phyloP scores from a whole-genome alignment of 2,113 vertebrate species.

The Heterochromis multidens region DNA sequence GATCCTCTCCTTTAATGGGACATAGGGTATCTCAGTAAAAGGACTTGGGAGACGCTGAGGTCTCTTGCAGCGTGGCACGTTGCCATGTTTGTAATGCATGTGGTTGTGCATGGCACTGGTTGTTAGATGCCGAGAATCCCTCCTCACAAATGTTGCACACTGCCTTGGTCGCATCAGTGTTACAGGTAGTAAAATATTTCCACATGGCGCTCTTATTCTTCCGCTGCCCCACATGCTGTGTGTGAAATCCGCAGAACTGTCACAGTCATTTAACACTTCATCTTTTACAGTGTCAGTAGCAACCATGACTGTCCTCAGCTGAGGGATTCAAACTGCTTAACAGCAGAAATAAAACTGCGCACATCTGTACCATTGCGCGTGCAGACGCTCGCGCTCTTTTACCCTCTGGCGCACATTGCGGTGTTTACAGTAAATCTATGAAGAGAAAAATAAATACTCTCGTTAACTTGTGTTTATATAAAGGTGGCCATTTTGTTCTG shows the following conservation, averaged over 20 bases:
- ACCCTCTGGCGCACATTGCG: neutral
- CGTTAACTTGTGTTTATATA: accelerated
- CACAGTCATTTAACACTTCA: neutral
- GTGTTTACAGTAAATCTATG: neutral
- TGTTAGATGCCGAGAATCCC: no score
- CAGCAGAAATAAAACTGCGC: neutral
- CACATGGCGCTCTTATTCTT: neutral
- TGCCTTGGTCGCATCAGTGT: no score
- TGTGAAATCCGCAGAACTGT: neutral
- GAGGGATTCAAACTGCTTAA: neutral
- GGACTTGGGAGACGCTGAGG: no score
- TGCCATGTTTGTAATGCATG: no score
- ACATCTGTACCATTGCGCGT: neutral
- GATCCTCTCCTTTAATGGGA: no score
- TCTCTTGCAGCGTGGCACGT: no score
- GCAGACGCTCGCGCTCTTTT: neutral
- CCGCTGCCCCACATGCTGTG: neutral
- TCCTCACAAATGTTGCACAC: no score
- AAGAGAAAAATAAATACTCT: neutral
- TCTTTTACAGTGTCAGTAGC: neutral
- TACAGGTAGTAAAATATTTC: neutral
- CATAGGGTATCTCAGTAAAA: no score
- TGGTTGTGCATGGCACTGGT: no score
- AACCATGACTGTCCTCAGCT: neutral
- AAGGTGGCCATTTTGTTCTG: neutral